A percentile compares a stretch with the other conserved stretches of the same genome.
phyloP scores from a whole-genome alignment of 1,140 invertebrate genomes.

The Megalonaias nervosa region DNA sequence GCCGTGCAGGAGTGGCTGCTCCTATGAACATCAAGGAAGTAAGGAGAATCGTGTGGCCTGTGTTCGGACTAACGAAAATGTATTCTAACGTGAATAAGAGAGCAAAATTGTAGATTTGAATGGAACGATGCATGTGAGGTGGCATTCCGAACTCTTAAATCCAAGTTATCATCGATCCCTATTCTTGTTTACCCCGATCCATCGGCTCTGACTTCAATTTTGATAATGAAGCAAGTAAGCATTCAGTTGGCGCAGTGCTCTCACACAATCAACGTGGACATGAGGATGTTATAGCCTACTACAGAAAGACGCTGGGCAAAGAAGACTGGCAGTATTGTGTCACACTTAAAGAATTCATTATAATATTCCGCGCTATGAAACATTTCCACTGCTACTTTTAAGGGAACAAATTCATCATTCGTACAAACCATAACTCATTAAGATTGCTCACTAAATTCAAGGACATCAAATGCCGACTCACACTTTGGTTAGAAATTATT shows the following conservation, averaged over 20 bases:
- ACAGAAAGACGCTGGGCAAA: slow-evolving; percentile 3
- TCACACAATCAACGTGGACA: background rate
- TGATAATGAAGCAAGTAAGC: too few species aligned
- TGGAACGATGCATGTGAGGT: slow-evolving; percentile 31
- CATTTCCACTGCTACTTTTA: background rate
- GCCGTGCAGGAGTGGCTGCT: slow-evolving; percentile 53
- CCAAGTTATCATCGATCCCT: background rate
- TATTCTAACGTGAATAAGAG: slow-evolving; percentile 43
- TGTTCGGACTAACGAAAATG: slow-evolving; percentile 52
- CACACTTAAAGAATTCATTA: slow-evolving; percentile 3
- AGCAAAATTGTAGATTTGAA: slow-evolving; percentile 10
- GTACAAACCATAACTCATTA: too few species aligned
- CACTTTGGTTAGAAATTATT: too few species aligned
- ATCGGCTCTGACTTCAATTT: too few species aligned
- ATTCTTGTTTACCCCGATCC: slow-evolving; percentile 19
- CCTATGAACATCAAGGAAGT: slow-evolving; percentile 53
- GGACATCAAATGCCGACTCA: too few species aligned
- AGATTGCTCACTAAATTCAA: too few species aligned
- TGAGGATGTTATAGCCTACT: slow-evolving; percentile 14
- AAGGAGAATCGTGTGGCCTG: slow-evolving; percentile 54
- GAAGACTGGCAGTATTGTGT: background rate
- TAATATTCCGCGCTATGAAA: background rate
- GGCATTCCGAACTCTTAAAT: slow-evolving; percentile 39
- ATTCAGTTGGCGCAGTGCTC: background rate
- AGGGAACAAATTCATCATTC: too few species aligned